Conservation (phyloP, 2,797 vertebrate genomes). For the Babyrousa celebensis region DNA sequence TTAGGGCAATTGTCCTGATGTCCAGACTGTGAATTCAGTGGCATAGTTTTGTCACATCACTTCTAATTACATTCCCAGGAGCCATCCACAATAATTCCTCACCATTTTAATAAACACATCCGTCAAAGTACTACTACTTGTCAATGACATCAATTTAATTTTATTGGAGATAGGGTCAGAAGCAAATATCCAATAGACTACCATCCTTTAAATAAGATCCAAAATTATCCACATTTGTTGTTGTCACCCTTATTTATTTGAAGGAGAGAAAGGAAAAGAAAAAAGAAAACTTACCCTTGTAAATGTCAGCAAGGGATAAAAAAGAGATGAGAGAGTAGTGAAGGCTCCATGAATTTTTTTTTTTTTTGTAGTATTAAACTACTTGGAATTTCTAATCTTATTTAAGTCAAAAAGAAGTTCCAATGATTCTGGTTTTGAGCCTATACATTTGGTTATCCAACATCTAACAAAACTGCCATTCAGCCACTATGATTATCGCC, state of each 20-base stretch:
- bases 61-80: slow-evolving; percentile 56
- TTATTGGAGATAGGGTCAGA: slow-evolving; percentile 71
- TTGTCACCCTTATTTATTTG: slow-evolving; percentile 72
- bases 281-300: slow-evolving; percentile 29
- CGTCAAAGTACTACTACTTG: slow-evolving; percentile 54
- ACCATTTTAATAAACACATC: slow-evolving; percentile 66
- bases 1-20: slow-evolving; percentile 43
- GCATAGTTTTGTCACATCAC: neutral
- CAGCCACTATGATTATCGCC: neutral
- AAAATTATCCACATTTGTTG: slow-evolving; percentile 73
- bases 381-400: slow-evolving; percentile 10
- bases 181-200: slow-evolving; percentile 72
- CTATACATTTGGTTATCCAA: neutral
- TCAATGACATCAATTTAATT: slow-evolving; percentile 80
- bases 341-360: neutral
- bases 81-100: slow-evolving; percentile 9
- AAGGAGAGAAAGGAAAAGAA: neutral
- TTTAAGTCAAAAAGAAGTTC: neutral
- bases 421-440: slow-evolving; percentile 7
- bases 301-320: slow-evolving; percentile 54
- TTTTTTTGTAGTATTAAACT: neutral
- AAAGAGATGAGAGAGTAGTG: neutral
- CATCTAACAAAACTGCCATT: slow-evolving; percentile 23
- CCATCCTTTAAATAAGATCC: slow-evolving; percentile 66
- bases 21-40: slow-evolving; percentile 23